These are phyloP conservation scores for Daphoenositta chrysoptera DNA, from an alignment of 2,113 vertebrate species.

Conservation along the genomic window DNA sequence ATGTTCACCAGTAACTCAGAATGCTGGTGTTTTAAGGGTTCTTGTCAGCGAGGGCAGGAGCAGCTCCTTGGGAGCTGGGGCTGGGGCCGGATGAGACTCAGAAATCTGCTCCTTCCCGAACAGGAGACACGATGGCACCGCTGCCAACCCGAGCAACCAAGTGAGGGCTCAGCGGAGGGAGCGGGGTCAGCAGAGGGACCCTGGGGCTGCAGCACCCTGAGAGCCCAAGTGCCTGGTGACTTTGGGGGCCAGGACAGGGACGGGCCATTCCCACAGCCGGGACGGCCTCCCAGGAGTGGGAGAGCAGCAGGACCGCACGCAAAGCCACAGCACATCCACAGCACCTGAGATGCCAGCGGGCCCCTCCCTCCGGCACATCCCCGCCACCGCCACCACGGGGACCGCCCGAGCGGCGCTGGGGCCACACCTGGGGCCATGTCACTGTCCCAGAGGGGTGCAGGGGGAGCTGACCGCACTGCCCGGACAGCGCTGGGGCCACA, in stretches of 20 bases:
- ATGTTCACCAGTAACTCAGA: neutral
- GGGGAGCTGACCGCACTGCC: too few species aligned
- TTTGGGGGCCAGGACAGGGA: neutral
- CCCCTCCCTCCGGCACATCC: fast-evolving
- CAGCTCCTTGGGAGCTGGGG: neutral
- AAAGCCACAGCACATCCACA: fast-evolving
- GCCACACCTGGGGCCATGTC: fast-evolving
- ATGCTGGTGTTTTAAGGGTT: neutral
- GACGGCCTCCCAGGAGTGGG: fast-evolving
- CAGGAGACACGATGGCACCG: fast-evolving
- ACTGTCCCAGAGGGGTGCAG: too few species aligned
- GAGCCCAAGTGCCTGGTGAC: neutral
- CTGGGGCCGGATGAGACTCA: neutral
- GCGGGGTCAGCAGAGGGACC: neutral
- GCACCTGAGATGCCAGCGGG: fast-evolving
- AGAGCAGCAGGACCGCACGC: neutral
- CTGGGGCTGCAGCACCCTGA: neutral
- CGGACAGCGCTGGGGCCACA: fast-evolving
- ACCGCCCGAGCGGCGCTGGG: fast-evolving
- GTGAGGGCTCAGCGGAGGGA: fast-evolving
- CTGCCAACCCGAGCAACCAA: neutral
- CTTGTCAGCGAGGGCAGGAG: neutral
- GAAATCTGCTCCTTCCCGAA: neutral
- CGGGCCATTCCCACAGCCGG: neutral
- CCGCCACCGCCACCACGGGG: neutral